Conservation (phyloP, 64 coral and sea anemone species). For the Exaiptasia diaphana region DNA sequence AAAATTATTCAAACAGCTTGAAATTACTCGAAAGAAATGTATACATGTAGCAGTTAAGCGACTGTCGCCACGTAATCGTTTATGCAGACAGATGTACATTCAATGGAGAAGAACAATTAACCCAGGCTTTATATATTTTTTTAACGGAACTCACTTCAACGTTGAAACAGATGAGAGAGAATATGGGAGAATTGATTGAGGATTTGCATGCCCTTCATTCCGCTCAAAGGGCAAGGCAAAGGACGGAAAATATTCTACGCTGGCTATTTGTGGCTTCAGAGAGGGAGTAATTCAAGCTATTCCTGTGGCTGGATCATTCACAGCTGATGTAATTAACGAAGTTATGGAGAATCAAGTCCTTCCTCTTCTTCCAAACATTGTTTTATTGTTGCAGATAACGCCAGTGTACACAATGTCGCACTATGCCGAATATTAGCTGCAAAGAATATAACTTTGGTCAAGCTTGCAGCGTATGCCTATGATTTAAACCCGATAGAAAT, state of each 20-base stretch:
- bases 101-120: conserved; percentile 3
- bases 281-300: background rate
- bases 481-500: background rate
- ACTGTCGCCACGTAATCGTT: background rate
- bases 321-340: background rate
- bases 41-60: background rate
- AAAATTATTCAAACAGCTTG: background rate
- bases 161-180: background rate
- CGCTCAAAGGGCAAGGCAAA: background rate
- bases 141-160: background rate
- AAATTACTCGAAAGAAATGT: background rate
- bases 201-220: background rate
- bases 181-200: background rate
- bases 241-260: background rate
- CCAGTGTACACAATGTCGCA: conserved; percentile 26
- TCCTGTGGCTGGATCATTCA: background rate
- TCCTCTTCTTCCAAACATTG: background rate
- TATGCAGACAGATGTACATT: background rate
- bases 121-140: background rate
- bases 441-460: conserved; percentile 32
- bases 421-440: background rate
- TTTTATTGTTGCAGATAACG: conserved; percentile 43
- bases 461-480: background rate
- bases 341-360: conserved; percentile 21
- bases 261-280: background rate